Evolutionary conservation across 2,797 vertebrate genomes (phyloP).

Genomic region (Alosa sapidissima): DNA sequence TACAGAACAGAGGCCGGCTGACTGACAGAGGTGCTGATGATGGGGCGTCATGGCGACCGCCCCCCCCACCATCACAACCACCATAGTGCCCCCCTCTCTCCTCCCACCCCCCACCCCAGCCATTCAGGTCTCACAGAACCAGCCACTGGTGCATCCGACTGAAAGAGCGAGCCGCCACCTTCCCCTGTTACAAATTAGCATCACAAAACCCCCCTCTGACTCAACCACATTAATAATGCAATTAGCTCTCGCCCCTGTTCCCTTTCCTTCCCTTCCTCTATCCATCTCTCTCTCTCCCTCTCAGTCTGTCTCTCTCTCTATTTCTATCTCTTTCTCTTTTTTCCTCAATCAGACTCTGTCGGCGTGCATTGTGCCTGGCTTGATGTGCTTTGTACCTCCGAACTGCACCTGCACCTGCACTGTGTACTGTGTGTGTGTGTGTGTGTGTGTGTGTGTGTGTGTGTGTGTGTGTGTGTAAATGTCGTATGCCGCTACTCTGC

Average conservation of each 20-base stretch:
- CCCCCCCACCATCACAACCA: not conserved
- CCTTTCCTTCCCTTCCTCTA: not conserved
- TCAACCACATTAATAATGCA: constrained; percentile 49
- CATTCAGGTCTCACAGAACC: constrained; percentile 32
- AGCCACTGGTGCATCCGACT: not conserved
- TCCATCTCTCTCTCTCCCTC: not conserved
- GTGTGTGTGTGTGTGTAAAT: not conserved
- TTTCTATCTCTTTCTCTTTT: constrained; percentile 27
- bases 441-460: constrained; percentile 9
- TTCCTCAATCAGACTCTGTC: constrained; percentile 15
- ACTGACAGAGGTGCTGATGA: not conserved
- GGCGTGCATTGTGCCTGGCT: constrained; percentile 27
- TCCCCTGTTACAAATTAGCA: constrained; percentile 41
- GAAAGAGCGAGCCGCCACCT: constrained; percentile 26
- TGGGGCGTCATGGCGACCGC: not conserved
- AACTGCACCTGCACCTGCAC: not conserved
- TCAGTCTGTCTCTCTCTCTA: not conserved
- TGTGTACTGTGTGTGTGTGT: not conserved
- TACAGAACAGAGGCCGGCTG: not conserved
- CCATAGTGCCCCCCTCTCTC: not conserved
- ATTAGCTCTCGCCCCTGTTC: constrained; percentile 39
- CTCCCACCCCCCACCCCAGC: not conserved
- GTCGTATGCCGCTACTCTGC: not conserved
- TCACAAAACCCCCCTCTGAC: constrained; percentile 43
- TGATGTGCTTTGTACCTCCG: constrained; percentile 31